A percentile compares a stretch with the other conserved stretches of the same genome.
Evolutionary conservation across 2,797 vertebrate species (phyloP).

Genomic region (Chanos chanos): DNA sequence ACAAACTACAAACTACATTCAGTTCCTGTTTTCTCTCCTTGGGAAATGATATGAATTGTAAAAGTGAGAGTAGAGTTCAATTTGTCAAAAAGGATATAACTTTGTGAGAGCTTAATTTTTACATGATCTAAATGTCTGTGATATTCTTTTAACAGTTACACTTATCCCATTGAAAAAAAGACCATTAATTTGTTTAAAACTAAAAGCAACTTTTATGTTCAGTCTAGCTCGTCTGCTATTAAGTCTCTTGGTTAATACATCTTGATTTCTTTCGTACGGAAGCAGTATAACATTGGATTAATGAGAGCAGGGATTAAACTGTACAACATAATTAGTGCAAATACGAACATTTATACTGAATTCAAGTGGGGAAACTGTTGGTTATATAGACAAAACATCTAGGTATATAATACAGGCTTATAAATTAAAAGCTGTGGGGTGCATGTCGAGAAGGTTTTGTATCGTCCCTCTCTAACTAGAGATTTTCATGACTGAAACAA

Average conservation of each 20-base stretch:
- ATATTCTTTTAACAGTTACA: no score
- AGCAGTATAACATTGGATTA: constrained; percentile 71
- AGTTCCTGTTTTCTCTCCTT: no score
- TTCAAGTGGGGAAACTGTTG: constrained; percentile 8
- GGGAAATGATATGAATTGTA: no score
- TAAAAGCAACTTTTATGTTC: constrained; percentile 30
- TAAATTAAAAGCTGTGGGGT: constrained; percentile 64
- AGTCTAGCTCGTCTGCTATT: constrained; percentile 36
- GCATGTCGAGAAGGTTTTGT: no score
- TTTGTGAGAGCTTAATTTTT: no score
- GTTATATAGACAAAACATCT: constrained; percentile 50
- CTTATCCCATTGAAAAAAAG: no score
- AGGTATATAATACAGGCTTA: constrained; percentile 59
- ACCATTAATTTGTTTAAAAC: constrained; percentile 25
- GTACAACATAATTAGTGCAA: constrained; percentile 45
- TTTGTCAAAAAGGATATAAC: no score
- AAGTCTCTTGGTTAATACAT: no score
- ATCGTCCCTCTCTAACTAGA: constrained; percentile 49
- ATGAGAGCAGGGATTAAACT: constrained; percentile 59
- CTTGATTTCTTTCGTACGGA: constrained; percentile 59
- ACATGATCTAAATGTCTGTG: no score
- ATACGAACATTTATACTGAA: constrained; percentile 5
- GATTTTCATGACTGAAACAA: constrained; percentile 60
- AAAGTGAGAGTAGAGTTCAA: no score
- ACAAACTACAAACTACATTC: no score